phyloP scores from a whole-genome alignment of 2,797 vertebrate genomes.

The Acrossocheilus wenchowensis region DNA sequence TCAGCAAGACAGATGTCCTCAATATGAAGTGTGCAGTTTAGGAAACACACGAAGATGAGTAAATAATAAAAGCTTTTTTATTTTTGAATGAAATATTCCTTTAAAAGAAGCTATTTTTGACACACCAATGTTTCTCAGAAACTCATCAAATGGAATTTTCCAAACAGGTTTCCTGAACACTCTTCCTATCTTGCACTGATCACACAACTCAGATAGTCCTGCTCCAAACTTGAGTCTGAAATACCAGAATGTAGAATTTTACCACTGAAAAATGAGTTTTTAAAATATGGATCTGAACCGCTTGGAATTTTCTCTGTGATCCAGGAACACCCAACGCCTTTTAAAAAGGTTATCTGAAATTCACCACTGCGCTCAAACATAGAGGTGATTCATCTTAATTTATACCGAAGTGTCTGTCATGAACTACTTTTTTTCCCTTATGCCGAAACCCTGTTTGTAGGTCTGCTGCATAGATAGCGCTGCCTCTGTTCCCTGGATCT shows the following conservation, averaged over 20 bases:
- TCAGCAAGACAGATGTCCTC: neutral
- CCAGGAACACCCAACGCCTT: neutral
- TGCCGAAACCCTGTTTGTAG: constrained; percentile 23
- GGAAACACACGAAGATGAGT: neutral
- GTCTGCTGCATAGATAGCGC: constrained; percentile 31
- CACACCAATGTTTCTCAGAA: neutral
- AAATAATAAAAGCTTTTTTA: neutral
- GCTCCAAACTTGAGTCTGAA: neutral
- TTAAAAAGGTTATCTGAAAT: constrained; percentile 20
- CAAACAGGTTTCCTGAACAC: neutral
- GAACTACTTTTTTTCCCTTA: neutral
- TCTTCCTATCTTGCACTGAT: neutral
- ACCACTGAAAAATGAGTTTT: neutral
- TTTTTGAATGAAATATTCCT: neutral
- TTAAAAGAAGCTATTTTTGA: neutral
- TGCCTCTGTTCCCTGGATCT: constrained; percentile 38
- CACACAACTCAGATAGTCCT: neutral
- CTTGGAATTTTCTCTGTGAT: constrained; percentile 29
- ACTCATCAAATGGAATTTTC: neutral
- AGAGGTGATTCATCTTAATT: constrained; percentile 37
- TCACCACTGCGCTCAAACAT: constrained; percentile 6
- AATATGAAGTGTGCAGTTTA: neutral
- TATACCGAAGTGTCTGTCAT: constrained; percentile 9
- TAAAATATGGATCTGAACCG: neutral
- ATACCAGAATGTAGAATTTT: neutral